These are phyloP conservation scores for Eulimnadia texana DNA, from an alignment of 1,140 invertebrate genomes.

Conservation along the genomic window DNA sequence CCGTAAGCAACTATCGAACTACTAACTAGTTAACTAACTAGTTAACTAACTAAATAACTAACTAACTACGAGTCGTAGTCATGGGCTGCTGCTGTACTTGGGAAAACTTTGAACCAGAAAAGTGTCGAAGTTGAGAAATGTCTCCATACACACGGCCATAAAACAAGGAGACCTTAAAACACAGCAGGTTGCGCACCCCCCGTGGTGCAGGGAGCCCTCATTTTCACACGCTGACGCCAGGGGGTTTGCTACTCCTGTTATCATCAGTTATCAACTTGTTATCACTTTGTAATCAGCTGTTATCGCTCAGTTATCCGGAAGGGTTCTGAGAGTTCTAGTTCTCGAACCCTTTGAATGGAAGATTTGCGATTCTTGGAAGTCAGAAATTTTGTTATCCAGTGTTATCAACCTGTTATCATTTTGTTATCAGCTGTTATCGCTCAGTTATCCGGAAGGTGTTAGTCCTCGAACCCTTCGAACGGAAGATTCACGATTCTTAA, in stretches of 20 bases:
- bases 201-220: neutral
- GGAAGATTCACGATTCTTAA: neutral
- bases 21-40: too few relatives aligned
- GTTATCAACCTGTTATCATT: neutral
- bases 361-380: neutral
- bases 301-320: too few relatives aligned
- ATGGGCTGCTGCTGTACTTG: too few relatives aligned
- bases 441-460: too few relatives aligned
- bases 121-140: neutral
- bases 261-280: neutral
- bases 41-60: too few relatives aligned
- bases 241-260: too few relatives aligned
- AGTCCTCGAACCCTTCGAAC: neutral
- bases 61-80: too few relatives aligned
- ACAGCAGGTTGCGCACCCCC: neutral
- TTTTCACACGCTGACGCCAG: neutral
- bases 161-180: neutral
- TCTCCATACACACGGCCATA: neutral
- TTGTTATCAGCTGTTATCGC: too few relatives aligned
- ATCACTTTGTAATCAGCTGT: too few relatives aligned
- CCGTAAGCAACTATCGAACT: too few relatives aligned
- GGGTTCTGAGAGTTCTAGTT: too few relatives aligned
- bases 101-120: too few relatives aligned
- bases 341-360: neutral
- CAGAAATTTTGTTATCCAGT: neutral